Percentiles rank a stretch among this genome's conserved stretches.
phyloP scores from a whole-genome alignment of 2,113 vertebrate species.

The Arothron firmamentum region DNA sequence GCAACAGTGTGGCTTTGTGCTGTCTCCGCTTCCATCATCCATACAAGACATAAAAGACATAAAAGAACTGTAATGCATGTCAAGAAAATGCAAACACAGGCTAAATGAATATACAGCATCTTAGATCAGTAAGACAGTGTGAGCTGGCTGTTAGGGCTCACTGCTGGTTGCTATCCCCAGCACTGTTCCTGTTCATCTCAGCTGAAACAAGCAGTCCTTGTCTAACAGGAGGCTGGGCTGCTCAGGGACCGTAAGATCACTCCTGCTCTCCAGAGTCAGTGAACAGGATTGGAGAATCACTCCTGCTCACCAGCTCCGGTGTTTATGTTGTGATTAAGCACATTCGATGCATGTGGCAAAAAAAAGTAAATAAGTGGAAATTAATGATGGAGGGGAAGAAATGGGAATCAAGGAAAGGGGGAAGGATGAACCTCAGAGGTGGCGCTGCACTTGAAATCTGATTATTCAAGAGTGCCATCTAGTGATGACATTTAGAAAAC shows the following conservation, averaged over 20 bases:
- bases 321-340: constrained; percentile 16
- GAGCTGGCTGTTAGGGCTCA: too few relatives aligned
- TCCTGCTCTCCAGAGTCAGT: constrained; percentile 3
- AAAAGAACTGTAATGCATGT: too few relatives aligned
- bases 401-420: constrained; percentile 12
- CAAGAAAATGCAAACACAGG: too few relatives aligned
- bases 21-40: too few relatives aligned
- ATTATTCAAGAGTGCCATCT: constrained; percentile 66
- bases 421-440: background rate
- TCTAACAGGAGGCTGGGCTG: background rate
- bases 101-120: too few relatives aligned
- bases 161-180: too few relatives aligned
- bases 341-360: constrained; percentile 8
- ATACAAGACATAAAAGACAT: too few relatives aligned
- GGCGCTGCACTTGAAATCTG: background rate
- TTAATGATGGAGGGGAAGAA: constrained; percentile 5
- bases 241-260: background rate
- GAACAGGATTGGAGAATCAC: background rate
- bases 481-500: constrained; percentile 23
- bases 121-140: too few relatives aligned
- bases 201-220: background rate
- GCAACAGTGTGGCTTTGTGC: too few relatives aligned
- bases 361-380: constrained; percentile 10
- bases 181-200: background rate
- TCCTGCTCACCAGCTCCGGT: background rate